Evolutionary conservation across 64 coral and sea anemone genomes (phyloP).

Genomic region (Pachyseris speciosa): DNA sequence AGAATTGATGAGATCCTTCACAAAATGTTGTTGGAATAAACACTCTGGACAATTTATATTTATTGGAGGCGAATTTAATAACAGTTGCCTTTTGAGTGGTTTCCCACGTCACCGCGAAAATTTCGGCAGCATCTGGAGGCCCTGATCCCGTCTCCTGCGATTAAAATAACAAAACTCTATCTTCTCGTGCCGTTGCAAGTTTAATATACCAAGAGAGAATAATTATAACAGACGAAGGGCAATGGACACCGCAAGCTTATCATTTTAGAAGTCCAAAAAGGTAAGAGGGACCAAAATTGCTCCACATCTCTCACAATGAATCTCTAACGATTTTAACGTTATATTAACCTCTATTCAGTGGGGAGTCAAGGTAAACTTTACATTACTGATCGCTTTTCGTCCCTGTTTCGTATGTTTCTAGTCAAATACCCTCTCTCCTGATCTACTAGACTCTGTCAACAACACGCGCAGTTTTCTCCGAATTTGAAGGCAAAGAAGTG

Average conservation of each 20-base stretch:
- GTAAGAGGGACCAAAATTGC: background rate
- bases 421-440: background rate
- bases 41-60: slow-evolving; percentile 33
- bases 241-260: background rate
- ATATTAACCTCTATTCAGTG: slow-evolving; percentile 22
- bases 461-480: background rate
- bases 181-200: background rate
- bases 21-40: slow-evolving; percentile 56
- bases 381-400: background rate
- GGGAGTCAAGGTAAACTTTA: background rate
- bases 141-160: slow-evolving; percentile 3
- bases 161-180: slow-evolving; percentile 51
- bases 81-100: slow-evolving; percentile 47
- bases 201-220: slow-evolving; percentile 33
- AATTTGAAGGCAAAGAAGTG: background rate
- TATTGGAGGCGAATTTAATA: slow-evolving; percentile 47
- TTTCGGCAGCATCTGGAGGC: slow-evolving; percentile 31
- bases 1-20: slow-evolving; percentile 49
- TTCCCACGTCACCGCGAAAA: slow-evolving; percentile 29
- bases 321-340: slow-evolving; percentile 18
- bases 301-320: background rate
- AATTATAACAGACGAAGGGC: slow-evolving; percentile 10
- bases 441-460: background rate
- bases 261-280: background rate
- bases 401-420: no score